Conservation (phyloP, 2,113 vertebrate species). For the Platichthys flesus region DNA sequence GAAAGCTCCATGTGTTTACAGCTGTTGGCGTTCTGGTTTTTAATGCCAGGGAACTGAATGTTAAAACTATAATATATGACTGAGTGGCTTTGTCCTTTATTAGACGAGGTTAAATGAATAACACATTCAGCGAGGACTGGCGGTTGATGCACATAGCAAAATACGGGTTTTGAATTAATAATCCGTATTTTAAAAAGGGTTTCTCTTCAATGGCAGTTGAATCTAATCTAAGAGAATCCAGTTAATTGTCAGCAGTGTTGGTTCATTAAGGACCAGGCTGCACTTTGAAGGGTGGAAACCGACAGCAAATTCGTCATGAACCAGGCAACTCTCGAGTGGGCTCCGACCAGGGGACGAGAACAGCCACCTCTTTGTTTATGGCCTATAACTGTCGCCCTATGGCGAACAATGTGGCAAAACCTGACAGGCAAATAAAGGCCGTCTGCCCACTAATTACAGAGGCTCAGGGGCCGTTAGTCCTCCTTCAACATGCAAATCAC, state of each 20-base stretch:
- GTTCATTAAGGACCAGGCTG: not conserved
- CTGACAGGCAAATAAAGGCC: slow-evolving; percentile 45
- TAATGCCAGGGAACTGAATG: not conserved
- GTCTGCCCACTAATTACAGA: slow-evolving; percentile 52
- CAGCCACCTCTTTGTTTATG: slow-evolving; percentile 43
- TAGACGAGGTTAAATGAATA: not conserved
- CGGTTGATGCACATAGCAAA: not conserved
- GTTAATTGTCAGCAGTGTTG: not conserved
- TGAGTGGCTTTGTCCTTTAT: slow-evolving; percentile 5
- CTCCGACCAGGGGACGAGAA: slow-evolving; percentile 23
- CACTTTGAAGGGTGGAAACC: slow-evolving; percentile 4
- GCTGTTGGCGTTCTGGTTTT: slow-evolving; percentile 1
- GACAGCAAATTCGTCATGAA: slow-evolving; percentile 36
- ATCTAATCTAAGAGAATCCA: not conserved
- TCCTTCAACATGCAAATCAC: slow-evolving; percentile 56
- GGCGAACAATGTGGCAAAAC: slow-evolving; percentile 31
- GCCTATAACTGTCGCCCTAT: slow-evolving; percentile 23
- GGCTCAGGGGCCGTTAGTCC: slow-evolving; percentile 30
- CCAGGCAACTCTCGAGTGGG: slow-evolving; percentile 20
- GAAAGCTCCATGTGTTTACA: slow-evolving; percentile 38
- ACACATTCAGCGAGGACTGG: not conserved
- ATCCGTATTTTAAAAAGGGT: not conserved
- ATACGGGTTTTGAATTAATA: not conserved
- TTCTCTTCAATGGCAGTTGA: no score
- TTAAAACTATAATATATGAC: slow-evolving; percentile 22